Evolutionary conservation across 2,888 invertebrate species (phyloP), one percentile per base, ranked within the genome.

Genomic region (Gymnoscelis rufifasciata): DNA sequence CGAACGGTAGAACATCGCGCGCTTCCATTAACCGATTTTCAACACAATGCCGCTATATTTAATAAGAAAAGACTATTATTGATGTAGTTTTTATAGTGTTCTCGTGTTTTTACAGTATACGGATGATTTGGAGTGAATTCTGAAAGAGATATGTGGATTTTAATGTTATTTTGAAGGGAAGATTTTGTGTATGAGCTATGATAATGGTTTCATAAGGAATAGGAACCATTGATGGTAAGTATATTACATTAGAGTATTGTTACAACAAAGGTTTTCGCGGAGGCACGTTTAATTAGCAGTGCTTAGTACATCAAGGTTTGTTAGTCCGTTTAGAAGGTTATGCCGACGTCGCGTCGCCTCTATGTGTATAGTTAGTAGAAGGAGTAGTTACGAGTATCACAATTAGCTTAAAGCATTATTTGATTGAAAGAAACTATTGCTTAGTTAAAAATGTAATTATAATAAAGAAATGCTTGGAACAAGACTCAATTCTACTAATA

Each of bases 151-250:
- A 31, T 51, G 47, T 31, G 19, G 19, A 19, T 39, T 47, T 48
- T 38, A n/a, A 37, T 35, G 40, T 44, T 48, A 41, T 51, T 47
- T 39, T 37, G 3, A 23, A 15, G 10, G 14, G 26, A 43, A 36
- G 23, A 44, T 43, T 45, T 42, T 47, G 43, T 55, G 49, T 47
- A 46, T 42, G 38, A 24, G 30, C 39, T 43, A 36, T 26, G 39
- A 47, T 54, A 51, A 57, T 55, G 54, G 43, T 48, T 54, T 42
- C 38, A 52, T 49, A 33, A 39, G 38, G 38, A 31, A 48, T 43
- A 41, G 36, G 50, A 39, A 35, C 51, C 28, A 51, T 62, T 56
- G 51, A 62, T 59, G 61, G 59, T 62, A 52, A 12, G 57, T 55
- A 54, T 41, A 38, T 15, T 37, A 37, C 27, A 29, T 19, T 42